Evolutionary conservation across 2,888 invertebrate genomes (phyloP), one percentile per base, ranked within the genome.

Genomic region (Conops quadrifasciatus): DNA sequence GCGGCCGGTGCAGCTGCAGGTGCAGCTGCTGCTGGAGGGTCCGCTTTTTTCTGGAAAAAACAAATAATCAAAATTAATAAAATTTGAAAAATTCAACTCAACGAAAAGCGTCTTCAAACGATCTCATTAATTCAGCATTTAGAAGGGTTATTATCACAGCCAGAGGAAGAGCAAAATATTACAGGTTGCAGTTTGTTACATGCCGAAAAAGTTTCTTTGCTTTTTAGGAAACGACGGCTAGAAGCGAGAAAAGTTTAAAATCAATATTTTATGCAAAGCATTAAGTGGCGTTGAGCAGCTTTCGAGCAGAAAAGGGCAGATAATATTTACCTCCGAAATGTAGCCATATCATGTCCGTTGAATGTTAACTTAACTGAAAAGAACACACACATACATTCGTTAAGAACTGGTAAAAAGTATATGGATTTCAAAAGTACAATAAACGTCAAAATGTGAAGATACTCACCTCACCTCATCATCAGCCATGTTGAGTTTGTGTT

Each of bases 401-500:
- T 36, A 36, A 11, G 49, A 60, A 67, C 11, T 71, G n/a, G 53
- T 56, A 60, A 19, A 51, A 60, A 64, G 26, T 19, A 53, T n/a
- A n/a, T n/a, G n/a, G n/a, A 49, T 24, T 24, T 56, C 28, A 56
- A 56, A 26, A 24, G 24, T n/a, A 56, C 15, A 26, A 26, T 3
- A 2, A 26, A 56, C 15, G 28, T 5, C 16, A 26, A 19, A 63
- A 19, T n/a, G 43, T 36, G 15, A 43, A 58, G 83, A 84, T 88
- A 90, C 93, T 88, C 89, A 94, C 94, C 94, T 94, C 90, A 94
- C 94, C 90, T 95, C 95, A 91, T 95, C 95, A 91, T 95, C 95
- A 90, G 94, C 94, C 95, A 95, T 95, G 89, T 86, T 93, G 80
- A 67, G 81, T 82, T 80, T 84, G 80, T 85, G 81, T 83, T 81